phyloP scores from a whole-genome alignment of 2,113 vertebrate genomes.

The Laterallus jamaicensis region DNA sequence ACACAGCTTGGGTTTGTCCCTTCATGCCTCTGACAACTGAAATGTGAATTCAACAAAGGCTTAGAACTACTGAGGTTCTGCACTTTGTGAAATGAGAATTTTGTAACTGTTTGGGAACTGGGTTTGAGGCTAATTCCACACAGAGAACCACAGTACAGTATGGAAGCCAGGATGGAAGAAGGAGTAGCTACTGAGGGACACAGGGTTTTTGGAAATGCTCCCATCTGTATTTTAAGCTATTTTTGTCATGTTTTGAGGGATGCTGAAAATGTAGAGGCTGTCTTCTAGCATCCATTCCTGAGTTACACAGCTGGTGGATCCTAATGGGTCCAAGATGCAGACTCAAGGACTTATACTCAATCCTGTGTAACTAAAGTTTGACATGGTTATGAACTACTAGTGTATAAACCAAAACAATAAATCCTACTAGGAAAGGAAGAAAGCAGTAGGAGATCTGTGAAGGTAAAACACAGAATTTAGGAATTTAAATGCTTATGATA shows the following conservation, averaged over 20 bases:
- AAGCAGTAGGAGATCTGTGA: not conserved
- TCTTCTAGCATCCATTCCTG: not conserved
- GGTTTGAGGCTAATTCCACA: not conserved
- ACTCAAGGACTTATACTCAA: not conserved
- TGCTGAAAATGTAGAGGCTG: not conserved
- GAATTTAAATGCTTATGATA: not conserved
- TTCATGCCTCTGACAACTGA: not conserved
- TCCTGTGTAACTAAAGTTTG: not conserved
- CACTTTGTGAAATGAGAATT: not conserved
- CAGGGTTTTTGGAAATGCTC: not conserved
- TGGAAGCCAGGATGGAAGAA: not conserved
- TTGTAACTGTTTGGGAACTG: not conserved
- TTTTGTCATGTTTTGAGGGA: not conserved
- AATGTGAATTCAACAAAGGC: not conserved
- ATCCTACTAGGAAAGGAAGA: not conserved
- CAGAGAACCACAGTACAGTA: not conserved
- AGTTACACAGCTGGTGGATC: not conserved
- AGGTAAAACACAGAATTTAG: not conserved
- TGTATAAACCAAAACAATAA: not conserved
- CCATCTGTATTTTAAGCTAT: not conserved
- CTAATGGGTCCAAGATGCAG: not conserved
- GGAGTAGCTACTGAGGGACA: not conserved
- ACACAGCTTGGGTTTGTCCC: not conserved
- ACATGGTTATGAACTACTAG: not conserved
- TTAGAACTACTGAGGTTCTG: not conserved